Base-by-base conservation (phyloP, 1,140 invertebrate genomes). In the Magallana ariakensis region DNA sequence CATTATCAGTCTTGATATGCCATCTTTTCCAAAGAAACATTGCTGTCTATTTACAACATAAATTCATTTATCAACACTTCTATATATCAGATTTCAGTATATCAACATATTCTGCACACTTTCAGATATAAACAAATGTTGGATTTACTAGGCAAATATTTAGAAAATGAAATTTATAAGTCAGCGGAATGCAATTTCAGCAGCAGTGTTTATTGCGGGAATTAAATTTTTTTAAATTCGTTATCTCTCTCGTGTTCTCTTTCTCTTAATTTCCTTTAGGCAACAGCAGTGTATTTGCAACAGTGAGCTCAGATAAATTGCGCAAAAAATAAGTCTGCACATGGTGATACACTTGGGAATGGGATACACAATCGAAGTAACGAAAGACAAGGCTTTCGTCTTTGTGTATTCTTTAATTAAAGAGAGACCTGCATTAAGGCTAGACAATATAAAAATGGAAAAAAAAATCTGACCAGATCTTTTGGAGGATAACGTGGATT, bases 61-160 rank as follows among this genome's bases (percentile, higher is more conserved):
- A 75, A 75, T 75, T 75, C 66, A 75, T 75, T 75, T 75, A 75
- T 75, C 66, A 75, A 75, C 66, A 75, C 66, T 26, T 75, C 22
- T 75, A 11, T 46, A 46, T 46, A 46, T 46, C 33, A 46, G 33
- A 26, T 75, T 11, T 26, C 66, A 75, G 22, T 46, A 75, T 19
- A 75, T 75, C 22, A 75, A 19, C n/a, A 70, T 22, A 70, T 70
- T 70, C 62, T 70, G 19, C 62, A 70, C n/a, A 70, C 22, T 70
- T 70, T 19, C 62, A 26, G 62, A 70, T 70, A 13, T 70, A 70
- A 70, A 75, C 66, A 75, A 75, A 75, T 75, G 66, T 22, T 75
- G 22, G 66, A 26, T 75, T 75, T 19, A 62, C 66, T 33, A 75
- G 22, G 33, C 22, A 75, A 75, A 33, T 75, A 13, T 75, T 13